Evolutionary conservation across 1,140 invertebrate species (phyloP).

Genomic region (Episyrphus balteatus): DNA sequence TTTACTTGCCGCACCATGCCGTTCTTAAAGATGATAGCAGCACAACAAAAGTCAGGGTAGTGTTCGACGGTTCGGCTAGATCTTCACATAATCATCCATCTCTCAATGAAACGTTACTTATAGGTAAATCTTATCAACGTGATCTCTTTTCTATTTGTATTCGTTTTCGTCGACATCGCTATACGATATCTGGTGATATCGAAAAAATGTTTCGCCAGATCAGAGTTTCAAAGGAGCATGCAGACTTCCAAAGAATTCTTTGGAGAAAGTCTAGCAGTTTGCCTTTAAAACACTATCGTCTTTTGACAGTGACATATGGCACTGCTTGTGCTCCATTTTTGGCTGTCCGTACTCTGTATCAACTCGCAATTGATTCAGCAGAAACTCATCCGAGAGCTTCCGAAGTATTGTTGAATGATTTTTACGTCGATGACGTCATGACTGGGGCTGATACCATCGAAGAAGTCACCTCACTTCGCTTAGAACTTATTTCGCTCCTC

Average conservation of each 20-base stretch:
- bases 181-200: slow-evolving; percentile 18
- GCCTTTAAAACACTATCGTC: not conserved
- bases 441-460: slow-evolving; percentile 18
- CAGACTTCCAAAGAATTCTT: not conserved
- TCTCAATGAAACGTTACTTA: slow-evolving; percentile 23
- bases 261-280: not conserved
- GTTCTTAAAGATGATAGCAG: slow-evolving; percentile 16
- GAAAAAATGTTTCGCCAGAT: slow-evolving; percentile 25
- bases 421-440: slow-evolving; percentile 36
- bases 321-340: slow-evolving; percentile 15
- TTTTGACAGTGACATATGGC: slow-evolving; percentile 24
- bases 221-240: not conserved
- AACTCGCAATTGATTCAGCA: not conserved
- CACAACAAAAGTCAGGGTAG: slow-evolving; percentile 23
- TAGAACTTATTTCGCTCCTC: not conserved
- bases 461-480: slow-evolving; percentile 7
- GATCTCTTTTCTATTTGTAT: slow-evolving; percentile 30
- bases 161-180: slow-evolving; percentile 21
- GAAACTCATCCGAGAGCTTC: slow-evolving; percentile 14
- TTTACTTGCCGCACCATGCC: slow-evolving; percentile 19
- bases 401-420: slow-evolving; percentile 12
- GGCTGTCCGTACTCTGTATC: slow-evolving; percentile 5
- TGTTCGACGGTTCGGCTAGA: slow-evolving; percentile 14
- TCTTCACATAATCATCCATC: slow-evolving; percentile 7
- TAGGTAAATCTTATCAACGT: slow-evolving; percentile 23